phyloP scores from a whole-genome alignment of 2,797 vertebrate species.

The Poecilia wingei region DNA sequence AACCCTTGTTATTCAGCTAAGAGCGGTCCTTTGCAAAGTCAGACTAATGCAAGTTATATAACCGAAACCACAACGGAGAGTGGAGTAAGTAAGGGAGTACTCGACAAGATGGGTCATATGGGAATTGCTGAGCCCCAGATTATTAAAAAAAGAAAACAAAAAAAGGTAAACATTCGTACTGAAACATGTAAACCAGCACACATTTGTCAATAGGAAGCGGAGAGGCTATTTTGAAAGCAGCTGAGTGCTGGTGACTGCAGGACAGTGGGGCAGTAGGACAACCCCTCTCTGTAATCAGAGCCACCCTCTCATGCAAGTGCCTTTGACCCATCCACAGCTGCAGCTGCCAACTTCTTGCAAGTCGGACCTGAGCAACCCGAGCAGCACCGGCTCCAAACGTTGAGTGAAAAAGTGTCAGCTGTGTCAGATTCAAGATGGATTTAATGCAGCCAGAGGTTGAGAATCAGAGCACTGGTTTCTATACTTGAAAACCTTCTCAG shows the following conservation, averaged over 20 bases:
- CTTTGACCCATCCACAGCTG: slow-evolving; percentile 53
- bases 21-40: slow-evolving; percentile 49
- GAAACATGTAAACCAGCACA: background rate
- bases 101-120: slow-evolving; percentile 24
- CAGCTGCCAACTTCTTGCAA: slow-evolving; percentile 56
- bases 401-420: slow-evolving; percentile 50
- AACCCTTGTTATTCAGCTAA: slow-evolving; percentile 40
- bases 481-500: background rate
- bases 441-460: slow-evolving; percentile 34
- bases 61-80: slow-evolving; percentile 36
- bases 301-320: slow-evolving; percentile 22
- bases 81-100: slow-evolving; percentile 29
- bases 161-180: background rate
- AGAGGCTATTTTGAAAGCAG: background rate
- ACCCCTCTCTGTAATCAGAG: slow-evolving; percentile 59
- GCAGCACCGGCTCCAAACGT: slow-evolving; percentile 18
- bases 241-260: slow-evolving; percentile 20
- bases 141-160: background rate
- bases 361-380: slow-evolving; percentile 54
- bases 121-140: slow-evolving; percentile 20
- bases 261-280: slow-evolving; percentile 70
- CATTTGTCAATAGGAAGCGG: background rate
- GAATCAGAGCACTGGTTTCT: slow-evolving; percentile 19
- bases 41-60: slow-evolving; percentile 64
- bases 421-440: slow-evolving; percentile 23